Base-by-base conservation (phyloP, 1,140 invertebrate species). In the Parasteatoda tepidariorum region DNA sequence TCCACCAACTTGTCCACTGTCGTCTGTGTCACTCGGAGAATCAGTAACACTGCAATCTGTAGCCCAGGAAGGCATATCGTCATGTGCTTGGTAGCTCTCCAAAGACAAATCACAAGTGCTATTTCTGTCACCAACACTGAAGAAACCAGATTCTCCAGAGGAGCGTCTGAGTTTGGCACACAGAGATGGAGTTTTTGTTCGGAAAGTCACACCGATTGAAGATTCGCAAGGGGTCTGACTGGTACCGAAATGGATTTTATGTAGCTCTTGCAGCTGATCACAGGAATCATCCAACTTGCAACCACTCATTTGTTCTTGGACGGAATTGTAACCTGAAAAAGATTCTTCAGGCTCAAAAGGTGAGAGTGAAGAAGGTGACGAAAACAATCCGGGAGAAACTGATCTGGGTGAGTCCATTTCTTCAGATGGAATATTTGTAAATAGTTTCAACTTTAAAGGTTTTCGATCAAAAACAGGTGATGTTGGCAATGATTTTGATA, bases 71-170 rank as follows among this genome's bases (percentile, higher is more conserved):
- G 70, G 31, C 22, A 75, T 38, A 64, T 83, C 82, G 11, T 75
- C 70, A 55, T 66, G 82, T 31, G n/a, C 24, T 5, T 66, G 71
- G 22, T 66, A 84, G 6, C 34, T 48, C 6, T 83, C 81, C 41
- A 83, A n/a, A 7, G 70, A 83, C 85, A 79, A 86, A 87, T 87
- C 84, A 85, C 87, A 59, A 31, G 85, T 82, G 87, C 88, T 87
- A 82, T 87, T 88, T 73, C 90, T 89, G 85, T 91, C 93, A 54
- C 94, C 93, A 86, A 94, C 94, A 86, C 94, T 95, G 90, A 95
- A 96, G 86, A 96, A 96, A 1, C 95, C 95, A 34, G 94, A 95
- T 88, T 96, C 95, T 86, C 95, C 95, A 9, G 94, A 96, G n/a
- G 94, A 94, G 41, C 94, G 90, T 13, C 95, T 90, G 88, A 71